Evolutionary conservation across 2,113 vertebrate genomes (phyloP).

Genomic region (Azemiops feae): DNA sequence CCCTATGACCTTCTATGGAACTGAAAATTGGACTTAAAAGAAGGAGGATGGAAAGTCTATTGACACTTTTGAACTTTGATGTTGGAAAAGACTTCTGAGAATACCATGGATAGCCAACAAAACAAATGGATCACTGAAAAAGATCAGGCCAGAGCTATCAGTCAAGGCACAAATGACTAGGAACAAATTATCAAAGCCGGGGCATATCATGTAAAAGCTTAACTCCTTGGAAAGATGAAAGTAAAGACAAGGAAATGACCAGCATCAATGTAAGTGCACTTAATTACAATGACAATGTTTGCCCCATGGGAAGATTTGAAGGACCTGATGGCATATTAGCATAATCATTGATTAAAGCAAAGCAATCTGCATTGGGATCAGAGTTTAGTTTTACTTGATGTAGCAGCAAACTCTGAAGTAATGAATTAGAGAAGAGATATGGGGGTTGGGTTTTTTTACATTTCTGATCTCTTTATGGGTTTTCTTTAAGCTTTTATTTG

Average conservation of each 20-base stretch:
- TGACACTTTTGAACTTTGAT: background rate
- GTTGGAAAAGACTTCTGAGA: background rate
- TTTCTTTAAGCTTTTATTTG: background rate
- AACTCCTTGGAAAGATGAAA: too few species aligned
- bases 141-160: background rate
- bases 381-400: background rate
- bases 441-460: background rate
- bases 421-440: background rate
- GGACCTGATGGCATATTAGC: background rate
- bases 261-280: background rate
- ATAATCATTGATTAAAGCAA: background rate
- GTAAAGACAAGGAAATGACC: background rate
- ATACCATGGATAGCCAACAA: background rate
- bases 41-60: background rate
- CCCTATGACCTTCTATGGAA: background rate
- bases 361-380: background rate
- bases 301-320: background rate
- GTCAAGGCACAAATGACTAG: background rate
- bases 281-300: background rate
- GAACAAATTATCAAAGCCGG: too few species aligned
- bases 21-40: background rate
- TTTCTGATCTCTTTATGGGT: background rate
- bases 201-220: too few species aligned
- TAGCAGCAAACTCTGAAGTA: background rate
- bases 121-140: background rate